Evolutionary conservation across 2,797 vertebrate genomes (phyloP).

Genomic region (Premnoplex brunnescens): DNA sequence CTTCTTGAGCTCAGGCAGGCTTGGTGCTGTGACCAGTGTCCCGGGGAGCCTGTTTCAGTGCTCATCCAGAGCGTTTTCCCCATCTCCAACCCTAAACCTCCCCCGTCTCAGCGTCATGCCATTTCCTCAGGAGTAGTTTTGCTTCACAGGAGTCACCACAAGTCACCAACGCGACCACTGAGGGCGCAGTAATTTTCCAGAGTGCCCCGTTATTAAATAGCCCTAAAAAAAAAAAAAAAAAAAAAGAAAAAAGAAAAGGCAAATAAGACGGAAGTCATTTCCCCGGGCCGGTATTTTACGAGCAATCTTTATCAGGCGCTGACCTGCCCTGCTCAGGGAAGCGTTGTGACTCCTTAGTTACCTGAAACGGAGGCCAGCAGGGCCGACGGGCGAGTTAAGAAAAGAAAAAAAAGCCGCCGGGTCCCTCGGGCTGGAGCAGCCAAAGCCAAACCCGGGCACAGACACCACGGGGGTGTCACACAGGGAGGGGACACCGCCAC

Average conservation of each 20-base stretch:
- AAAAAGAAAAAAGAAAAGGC: neutral
- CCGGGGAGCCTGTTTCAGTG: neutral
- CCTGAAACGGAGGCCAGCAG: neutral
- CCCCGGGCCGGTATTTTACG: neutral
- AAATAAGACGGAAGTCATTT: neutral
- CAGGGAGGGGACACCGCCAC: neutral
- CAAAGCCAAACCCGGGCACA: neutral
- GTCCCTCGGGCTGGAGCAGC: neutral
- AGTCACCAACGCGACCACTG: fast-evolving
- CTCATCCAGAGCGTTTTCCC: neutral
- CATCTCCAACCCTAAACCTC: neutral
- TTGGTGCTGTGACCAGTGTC: neutral
- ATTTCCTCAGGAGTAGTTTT: neutral
- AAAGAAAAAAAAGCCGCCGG: neutral
- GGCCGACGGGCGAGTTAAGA: fast-evolving
- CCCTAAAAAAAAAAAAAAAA: neutral
- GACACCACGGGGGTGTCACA: neutral
- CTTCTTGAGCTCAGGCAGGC: neutral
- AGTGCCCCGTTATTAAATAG: neutral
- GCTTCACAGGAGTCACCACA: neutral
- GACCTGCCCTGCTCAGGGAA: neutral
- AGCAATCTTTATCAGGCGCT: neutral
- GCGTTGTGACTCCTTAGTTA: neutral
- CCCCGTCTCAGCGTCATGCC: neutral
- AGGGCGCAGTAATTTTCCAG: neutral